Base-by-base conservation (phyloP, 2,797 vertebrate species). In the Dicrostonyx torquatus region DNA sequence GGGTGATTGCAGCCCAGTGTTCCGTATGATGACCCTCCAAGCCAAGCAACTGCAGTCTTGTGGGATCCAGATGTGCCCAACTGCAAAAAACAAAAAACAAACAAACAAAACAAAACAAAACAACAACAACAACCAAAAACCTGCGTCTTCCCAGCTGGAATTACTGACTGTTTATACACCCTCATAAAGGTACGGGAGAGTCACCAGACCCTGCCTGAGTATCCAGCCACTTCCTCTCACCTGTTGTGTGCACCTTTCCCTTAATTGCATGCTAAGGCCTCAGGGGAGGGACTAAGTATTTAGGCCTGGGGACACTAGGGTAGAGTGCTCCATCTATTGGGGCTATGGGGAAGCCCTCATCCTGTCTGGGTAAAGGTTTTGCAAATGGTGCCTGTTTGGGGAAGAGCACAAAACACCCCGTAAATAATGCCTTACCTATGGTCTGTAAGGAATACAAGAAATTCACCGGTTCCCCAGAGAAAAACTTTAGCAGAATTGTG, bases 21-120 rank as follows among this genome's bases (percentile, higher is more conserved):
- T 45, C 80, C 34, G 5, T 48, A 43, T 4, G 58, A 62, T 1
- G 4, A 64, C 18, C 15, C 15, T 22, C 79, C 79, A 31, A 29
- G 60, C 9, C 20, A 64, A 45, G 3, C 26, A 64, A 34, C 40
- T 64, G 40, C 5, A 31, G 31, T 45, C 58, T 64, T 45, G 43
- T 68, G 45, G 82, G n/a, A 31, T 68, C 48, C 62, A 48, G 31
- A n/a, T n/a, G 11, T 66, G 31, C 6, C 62, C 58, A 2, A 64
- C 11, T 64, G 17, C 40, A 83, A 22, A 80, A 64, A 55, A 1
- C 17, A 18, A 55, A 6, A 45, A 8, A 55, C 17, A 55, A 55
- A 53, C 4, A 5, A 53, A 53, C 14, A 1, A 1, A 17, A 53
- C 15, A 53, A 15, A 7, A n/a, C n/a, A n/a, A n/a, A n/a, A n/a